A percentile compares a stretch with the other conserved stretches of the same genome.
Conservation (phyloP, 1,140 invertebrate genomes). For the Phymastichus coffea region DNA sequence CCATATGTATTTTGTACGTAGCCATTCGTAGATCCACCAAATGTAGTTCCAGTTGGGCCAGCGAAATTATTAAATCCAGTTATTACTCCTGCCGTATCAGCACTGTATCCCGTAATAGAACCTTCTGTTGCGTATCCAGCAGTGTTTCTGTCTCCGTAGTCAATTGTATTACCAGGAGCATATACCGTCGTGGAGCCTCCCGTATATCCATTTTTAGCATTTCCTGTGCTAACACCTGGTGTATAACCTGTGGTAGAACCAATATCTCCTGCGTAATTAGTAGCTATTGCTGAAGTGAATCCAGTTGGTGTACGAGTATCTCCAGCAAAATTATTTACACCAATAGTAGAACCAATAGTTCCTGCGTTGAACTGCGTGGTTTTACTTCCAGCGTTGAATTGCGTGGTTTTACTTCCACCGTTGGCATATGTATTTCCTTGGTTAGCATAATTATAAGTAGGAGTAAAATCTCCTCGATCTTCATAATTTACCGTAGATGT, state of each 20-base stretch:
- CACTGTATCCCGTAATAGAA: too few species aligned
- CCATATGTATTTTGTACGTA: too few species aligned
- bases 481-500: constrained; percentile 3
- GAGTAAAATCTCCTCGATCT: constrained; percentile 24
- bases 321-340: neutral
- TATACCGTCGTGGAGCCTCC: neutral
- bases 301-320: constrained; percentile 8
- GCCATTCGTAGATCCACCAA: neutral
- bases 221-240: too few species aligned
- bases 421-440: neutral
- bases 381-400: neutral
- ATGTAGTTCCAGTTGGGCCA: neutral
- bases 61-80: neutral
- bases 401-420: neutral
- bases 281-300: neutral
- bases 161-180: neutral
- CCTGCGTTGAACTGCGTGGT: constrained; percentile 10
- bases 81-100: neutral
- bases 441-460: constrained; percentile 21
- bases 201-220: neutral
- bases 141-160: neutral
- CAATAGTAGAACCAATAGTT: neutral
- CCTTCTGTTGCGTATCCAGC: neutral
- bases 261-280: neutral
- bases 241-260: neutral